Percentiles rank a stretch among this genome's conserved stretches.
These are phyloP conservation scores for Stramonita haemastoma DNA, from an alignment of 2,888 invertebrate genomes.

Conservation along the genomic window DNA sequence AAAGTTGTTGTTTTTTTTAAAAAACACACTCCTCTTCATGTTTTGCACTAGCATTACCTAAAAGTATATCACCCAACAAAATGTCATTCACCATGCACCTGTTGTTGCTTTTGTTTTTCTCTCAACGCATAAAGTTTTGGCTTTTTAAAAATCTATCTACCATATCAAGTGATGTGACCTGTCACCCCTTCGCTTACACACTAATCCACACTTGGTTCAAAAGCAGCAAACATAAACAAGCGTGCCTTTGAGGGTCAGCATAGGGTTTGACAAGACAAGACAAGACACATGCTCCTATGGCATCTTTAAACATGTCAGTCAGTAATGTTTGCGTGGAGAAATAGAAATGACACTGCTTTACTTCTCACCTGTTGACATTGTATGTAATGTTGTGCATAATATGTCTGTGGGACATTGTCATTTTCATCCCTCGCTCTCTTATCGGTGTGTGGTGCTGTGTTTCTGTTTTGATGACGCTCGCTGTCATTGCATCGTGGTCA, in stretches of 20 bases:
- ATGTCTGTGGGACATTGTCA: neutral
- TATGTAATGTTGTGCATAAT: neutral
- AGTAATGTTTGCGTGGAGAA: neutral
- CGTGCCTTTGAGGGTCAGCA: slow-evolving; percentile 25
- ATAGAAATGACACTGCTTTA: neutral
- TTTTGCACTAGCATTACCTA: no score
- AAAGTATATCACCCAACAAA: no score
- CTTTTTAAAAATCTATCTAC: no score
- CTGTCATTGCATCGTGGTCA: neutral
- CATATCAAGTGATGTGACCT: no score
- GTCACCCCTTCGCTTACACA: no score
- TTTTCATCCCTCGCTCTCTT: neutral
- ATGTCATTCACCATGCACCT: no score
- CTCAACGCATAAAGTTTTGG: no score
- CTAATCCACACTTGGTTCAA: no score
- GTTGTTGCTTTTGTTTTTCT: no score
- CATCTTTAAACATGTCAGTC: neutral
- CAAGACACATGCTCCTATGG: neutral
- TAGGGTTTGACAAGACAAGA: neutral
- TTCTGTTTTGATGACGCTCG: neutral
- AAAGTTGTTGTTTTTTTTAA: no score
- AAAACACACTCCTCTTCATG: no score
- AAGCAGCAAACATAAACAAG: neutral
- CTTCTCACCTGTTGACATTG: neutral
- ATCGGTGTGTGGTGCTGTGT: neutral